These are phyloP conservation scores for Loris lydekkerianus DNA, from an alignment of 2,797 vertebrate genomes.

Conservation along the genomic window DNA sequence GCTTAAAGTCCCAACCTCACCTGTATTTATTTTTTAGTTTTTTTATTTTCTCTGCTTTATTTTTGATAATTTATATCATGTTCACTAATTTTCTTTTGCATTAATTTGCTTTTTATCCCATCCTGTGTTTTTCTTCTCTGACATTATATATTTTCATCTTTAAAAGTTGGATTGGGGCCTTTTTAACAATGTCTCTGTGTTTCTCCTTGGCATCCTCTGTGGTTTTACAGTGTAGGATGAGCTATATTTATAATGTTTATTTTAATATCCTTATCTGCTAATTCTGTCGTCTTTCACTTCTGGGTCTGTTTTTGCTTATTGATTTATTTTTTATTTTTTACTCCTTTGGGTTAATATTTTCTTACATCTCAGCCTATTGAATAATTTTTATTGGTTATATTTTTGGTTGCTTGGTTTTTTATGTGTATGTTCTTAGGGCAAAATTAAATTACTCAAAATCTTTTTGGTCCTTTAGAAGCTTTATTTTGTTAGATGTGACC, in stretches of 20 bases:
- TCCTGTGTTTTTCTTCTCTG: not conserved
- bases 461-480: not conserved
- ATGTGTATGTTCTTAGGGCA: not conserved
- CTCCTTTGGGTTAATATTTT: constrained; percentile 1
- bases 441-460: constrained; percentile 21
- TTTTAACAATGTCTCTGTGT: not conserved
- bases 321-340: not conserved
- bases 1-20: not conserved
- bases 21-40: not conserved
- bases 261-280: constrained; percentile 1
- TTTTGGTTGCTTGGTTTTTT: not conserved
- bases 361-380: not conserved
- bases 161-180: not conserved
- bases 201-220: not conserved
- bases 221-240: not conserved
- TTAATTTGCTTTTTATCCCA: constrained; percentile 13
- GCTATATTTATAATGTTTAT: not conserved
- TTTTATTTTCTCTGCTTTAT: not conserved
- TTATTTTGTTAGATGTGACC: not conserved
- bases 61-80: not conserved
- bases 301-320: not conserved
- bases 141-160: not conserved
- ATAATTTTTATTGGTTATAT: constrained; percentile 39
- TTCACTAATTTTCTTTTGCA: constrained; percentile 34
- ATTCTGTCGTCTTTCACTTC: constrained; percentile 16